Percentiles rank a stretch among this genome's conserved stretches.
Evolutionary conservation across 2,797 vertebrate species (phyloP).

Genomic region (Tokudaia muenninki): DNA sequence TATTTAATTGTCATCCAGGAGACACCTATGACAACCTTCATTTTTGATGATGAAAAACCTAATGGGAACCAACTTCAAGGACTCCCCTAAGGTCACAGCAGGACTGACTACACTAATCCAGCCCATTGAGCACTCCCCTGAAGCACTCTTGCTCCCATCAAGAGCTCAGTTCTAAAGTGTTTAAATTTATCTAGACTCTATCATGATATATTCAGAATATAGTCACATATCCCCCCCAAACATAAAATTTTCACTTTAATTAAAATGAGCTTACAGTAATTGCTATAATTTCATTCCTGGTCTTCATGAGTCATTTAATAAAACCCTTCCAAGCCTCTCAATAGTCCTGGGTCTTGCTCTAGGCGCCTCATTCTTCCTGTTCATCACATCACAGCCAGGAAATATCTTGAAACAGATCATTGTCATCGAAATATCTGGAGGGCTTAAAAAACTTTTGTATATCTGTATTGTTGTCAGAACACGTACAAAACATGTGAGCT

Average conservation of each 20-base stretch:
- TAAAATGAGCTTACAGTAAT: slow-evolving; percentile 82
- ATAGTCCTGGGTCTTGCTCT: slow-evolving; percentile 58
- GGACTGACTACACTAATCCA: background rate
- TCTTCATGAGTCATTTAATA: slow-evolving; percentile 80
- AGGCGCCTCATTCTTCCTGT: slow-evolving; percentile 58
- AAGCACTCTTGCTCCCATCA: background rate
- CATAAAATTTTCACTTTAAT: slow-evolving; percentile 83
- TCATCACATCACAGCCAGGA: slow-evolving; percentile 73
- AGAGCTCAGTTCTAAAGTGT: slow-evolving; percentile 35
- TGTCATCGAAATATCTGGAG: slow-evolving; percentile 73
- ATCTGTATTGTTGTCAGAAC: slow-evolving; percentile 66
- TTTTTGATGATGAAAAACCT: slow-evolving; percentile 53
- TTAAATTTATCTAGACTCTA: slow-evolving; percentile 62
- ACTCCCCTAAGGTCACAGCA: slow-evolving; percentile 4
- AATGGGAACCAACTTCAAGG: background rate
- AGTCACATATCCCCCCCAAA: slow-evolving; percentile 63
- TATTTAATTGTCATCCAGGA: background rate
- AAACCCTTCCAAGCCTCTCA: slow-evolving; percentile 77
- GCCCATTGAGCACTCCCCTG: background rate
- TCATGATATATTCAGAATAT: slow-evolving; percentile 58
- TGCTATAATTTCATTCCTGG: slow-evolving; percentile 81
- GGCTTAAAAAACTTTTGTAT: slow-evolving; percentile 28
- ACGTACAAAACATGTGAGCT: slow-evolving; percentile 21
- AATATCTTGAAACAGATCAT: slow-evolving; percentile 79
- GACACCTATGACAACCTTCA: background rate